Evolutionary conservation across 2,888 invertebrate species (phyloP).

Genomic region (Germaria angustata): DNA sequence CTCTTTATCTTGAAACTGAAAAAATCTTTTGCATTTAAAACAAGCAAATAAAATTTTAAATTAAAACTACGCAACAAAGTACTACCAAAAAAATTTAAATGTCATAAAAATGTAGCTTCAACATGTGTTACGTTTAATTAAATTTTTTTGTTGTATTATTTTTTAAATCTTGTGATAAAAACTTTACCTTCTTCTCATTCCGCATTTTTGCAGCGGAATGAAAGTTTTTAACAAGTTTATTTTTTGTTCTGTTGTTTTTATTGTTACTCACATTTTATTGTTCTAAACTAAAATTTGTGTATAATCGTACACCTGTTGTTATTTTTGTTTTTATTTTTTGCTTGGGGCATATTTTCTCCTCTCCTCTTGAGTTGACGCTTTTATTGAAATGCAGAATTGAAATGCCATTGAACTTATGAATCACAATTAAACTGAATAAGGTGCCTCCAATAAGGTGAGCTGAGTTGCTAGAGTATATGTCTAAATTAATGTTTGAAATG

Average conservation of each 20-base stretch:
- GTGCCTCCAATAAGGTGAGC: no score
- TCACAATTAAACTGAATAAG: not conserved
- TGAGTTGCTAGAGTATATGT: no score
- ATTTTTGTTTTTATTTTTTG: not conserved
- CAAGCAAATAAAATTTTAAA: not conserved
- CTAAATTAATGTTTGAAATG: no score
- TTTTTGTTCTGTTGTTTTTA: not conserved
- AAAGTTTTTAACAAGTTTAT: slow-evolving; percentile 33
- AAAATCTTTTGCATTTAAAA: not conserved
- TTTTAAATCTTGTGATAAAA: not conserved
- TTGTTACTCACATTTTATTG: slow-evolving; percentile 14
- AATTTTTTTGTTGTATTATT: no score
- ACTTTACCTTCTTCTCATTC: slow-evolving; percentile 14
- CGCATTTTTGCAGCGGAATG: not conserved
- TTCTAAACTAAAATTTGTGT: not conserved
- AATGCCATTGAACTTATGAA: slow-evolving; percentile 44
- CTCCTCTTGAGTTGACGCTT: not conserved
- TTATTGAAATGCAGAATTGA: not conserved
- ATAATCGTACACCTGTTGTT: slow-evolving; percentile 18
- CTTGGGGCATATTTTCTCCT: no score
- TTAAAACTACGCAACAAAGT: not conserved
- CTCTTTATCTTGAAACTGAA: no score
- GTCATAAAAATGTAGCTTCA: slow-evolving; percentile 5
- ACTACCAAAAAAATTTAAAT: not conserved
- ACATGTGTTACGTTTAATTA: slow-evolving; percentile 28